Base-by-base conservation (phyloP, 2,113 vertebrate species). In the Osmerus mordax region DNA sequence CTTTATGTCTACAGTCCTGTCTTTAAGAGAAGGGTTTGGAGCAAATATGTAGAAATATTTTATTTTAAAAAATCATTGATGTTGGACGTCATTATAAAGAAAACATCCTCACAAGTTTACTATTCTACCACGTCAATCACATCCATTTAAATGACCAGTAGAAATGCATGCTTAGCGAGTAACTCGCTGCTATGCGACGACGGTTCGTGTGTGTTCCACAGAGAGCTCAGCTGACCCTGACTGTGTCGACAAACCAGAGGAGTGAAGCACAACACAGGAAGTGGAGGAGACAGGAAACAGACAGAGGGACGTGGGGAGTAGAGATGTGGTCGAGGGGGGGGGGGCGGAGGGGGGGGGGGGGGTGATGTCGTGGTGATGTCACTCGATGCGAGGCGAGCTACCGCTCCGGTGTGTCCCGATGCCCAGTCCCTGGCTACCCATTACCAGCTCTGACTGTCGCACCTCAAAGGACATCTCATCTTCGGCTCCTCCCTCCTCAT, bases 381-480 rank as follows among this genome's bases (percentile, higher is more conserved):
- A 91, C 87, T 91, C 89, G 74, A 78, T 87, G 89, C 86, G 78
- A 82, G 25, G 83, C 89, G 87, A 88, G 89, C 89, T 91, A 91
- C 88, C 85, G 83, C 90, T 92, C 86, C 79, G 70, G 32, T 91
- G 90, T 91, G 89, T 91, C 88, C 91, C 91, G 88, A 84, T 89
- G 81, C 89, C 92, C n/a, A 82, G 85, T 84, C 92, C 91, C 90
- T 83, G 78, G 90, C 67, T 80, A 86, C 90, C 91, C 91, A 89
- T 90, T 92, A 93, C 91, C 91, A 91, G 90, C 87, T 92, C 91
- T 86, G 89, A 85, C 88, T 88, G 84, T 88, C 91, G 89, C 93
- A 96, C 96, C 93, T 97, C 96, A 90, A 97, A 97, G 67, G 94
- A 84, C 82, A 93, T 91, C 84, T 97, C 92, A 87, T 93, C 95